Base-by-base conservation (phyloP, 2,113 vertebrate species). In the Panurus biarmicus region DNA sequence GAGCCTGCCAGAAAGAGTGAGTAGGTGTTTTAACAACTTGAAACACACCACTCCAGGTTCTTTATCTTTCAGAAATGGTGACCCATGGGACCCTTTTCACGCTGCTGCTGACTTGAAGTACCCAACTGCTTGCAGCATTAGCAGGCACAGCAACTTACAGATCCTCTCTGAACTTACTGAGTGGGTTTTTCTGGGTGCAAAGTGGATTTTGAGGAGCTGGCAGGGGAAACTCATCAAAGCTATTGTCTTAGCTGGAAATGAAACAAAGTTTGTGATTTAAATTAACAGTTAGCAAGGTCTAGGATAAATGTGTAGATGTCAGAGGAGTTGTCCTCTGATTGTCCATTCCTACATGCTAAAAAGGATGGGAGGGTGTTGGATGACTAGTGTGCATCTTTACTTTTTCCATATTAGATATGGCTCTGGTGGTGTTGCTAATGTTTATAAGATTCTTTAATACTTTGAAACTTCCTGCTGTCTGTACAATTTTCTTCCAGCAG, bases 31-130 rank as follows among this genome's bases (percentile, higher is more conserved):
- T 44, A 84, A 87, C 61, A 67, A 25, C 77, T 85, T 91, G 61
- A 95, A 82, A 85, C 48, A 42, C 42, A 72, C 36, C 22, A 48
- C 81, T 87, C 31, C 57, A 65, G 36, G 36, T 69, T 87, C 77
- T 89, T 83, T 87, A 73, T 81, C 85, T 93, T 85, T 91, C 51
- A 78, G 81, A 85, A 85, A 72, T 19, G 22, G 54, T 95, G 91
- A 93, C 81, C 89, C 24, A 4, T 31, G 61, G 70, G 65, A 88
- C 75, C 44, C 17, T 89, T 89, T 67, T 79, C 50, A 12, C 76
- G 58, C 53, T 83, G 42, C 54, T 91, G 35, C 64, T 0, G 1
- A 42, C 35, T 91, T 75, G 20, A 89, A 93, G 57, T 60, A 78
- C 53, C 74, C 40, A 70, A 6, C 62, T 82, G 61, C 67, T 83